phyloP scores from a whole-genome alignment of 2,888 invertebrate genomes.

The Elysia crispata region DNA sequence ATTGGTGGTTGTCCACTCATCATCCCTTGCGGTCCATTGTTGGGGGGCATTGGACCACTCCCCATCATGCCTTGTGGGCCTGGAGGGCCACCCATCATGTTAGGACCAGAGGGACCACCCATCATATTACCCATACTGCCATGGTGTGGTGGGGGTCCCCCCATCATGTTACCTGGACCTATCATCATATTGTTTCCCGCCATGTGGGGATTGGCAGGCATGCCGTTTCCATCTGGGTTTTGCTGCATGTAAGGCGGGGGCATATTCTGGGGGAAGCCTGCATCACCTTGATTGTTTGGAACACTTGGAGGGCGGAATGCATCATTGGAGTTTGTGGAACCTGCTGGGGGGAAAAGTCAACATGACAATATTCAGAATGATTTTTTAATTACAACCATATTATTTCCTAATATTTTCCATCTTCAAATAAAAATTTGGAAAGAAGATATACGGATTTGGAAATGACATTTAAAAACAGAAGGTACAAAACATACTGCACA shows the following conservation, averaged over 20 bases:
- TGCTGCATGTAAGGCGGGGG: conserved; percentile 64
- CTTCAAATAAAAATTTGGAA: too few relatives aligned
- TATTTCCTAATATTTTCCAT: too few relatives aligned
- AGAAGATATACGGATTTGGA: too few relatives aligned
- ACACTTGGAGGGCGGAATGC: conserved; percentile 68
- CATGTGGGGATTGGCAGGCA: conserved; percentile 62
- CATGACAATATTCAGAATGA: too few relatives aligned
- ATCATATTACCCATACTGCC: conserved; percentile 50
- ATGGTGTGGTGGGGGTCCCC: conserved; percentile 52
- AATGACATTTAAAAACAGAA: too few relatives aligned
- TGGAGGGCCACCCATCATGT: conserved; percentile 52
- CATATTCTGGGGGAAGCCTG: conserved; percentile 54
- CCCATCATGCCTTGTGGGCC: conserved; percentile 49
- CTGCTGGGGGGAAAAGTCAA: conserved; percentile 55
- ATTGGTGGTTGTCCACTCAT: conserved; percentile 55
- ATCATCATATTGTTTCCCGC: conserved; percentile 64
- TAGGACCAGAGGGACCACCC: conserved; percentile 51
- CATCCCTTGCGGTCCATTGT: conserved; percentile 48
- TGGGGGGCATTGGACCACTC: conserved; percentile 9
- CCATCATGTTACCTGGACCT: conserved; percentile 61
- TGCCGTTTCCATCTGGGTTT: conserved; percentile 58
- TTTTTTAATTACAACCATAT: too few relatives aligned
- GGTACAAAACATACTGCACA: too few relatives aligned
- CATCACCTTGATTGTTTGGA: conserved; percentile 60
- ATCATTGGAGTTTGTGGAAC: conserved; percentile 68